phyloP scores from a whole-genome alignment of 1,140 invertebrate species.

The Cardiocondyla obscurior region DNA sequence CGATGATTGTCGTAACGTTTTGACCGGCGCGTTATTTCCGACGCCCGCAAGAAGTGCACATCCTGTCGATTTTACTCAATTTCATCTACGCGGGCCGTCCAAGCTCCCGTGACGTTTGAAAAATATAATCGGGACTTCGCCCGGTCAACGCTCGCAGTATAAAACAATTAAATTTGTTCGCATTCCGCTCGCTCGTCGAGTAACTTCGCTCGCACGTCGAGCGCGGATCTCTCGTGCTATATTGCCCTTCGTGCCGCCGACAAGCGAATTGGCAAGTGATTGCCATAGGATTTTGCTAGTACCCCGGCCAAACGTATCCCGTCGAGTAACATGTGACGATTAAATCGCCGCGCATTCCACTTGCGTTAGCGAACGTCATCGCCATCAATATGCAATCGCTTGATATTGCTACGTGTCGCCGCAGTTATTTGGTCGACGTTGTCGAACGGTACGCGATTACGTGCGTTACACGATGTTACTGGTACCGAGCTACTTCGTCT shows the following conservation, averaged over 20 bases:
- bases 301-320: neutral
- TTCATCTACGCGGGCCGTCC: neutral
- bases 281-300: neutral
- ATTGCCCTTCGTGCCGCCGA: slow-evolving; percentile 1
- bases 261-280: slow-evolving; percentile 27
- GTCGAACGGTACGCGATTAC: neutral
- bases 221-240: neutral
- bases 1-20: neutral
- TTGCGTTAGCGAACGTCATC: neutral
- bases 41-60: neutral
- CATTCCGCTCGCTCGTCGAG: neutral
- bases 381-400: neutral
- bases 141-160: neutral
- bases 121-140: slow-evolving; percentile 29
- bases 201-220: neutral
- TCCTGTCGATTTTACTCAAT: neutral
- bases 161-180: slow-evolving; percentile 31
- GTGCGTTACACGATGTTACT: neutral
- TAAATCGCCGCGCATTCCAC: slow-evolving; percentile 6
- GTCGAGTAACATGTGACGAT: neutral
- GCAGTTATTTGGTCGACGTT: neutral
- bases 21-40: neutral
- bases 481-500: neutral
- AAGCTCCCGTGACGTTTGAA: neutral
- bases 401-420: neutral